These are phyloP conservation scores for Peromyscus maniculatus DNA, from an alignment of 2,113 vertebrate species.

Conservation along the genomic window DNA sequence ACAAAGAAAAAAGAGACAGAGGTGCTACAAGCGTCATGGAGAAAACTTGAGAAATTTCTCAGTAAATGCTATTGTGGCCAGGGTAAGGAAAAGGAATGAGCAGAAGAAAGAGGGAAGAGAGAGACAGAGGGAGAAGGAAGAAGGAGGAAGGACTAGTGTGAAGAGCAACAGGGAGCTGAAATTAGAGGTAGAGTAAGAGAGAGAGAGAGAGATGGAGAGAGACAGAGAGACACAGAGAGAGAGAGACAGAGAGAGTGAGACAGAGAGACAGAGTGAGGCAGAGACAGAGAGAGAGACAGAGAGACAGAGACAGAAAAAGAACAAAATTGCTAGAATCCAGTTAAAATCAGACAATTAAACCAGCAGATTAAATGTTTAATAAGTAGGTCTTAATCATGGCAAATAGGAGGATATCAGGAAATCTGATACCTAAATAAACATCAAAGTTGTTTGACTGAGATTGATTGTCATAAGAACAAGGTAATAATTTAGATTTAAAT, in stretches of 20 bases:
- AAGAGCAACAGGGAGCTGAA: background rate
- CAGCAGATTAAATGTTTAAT: background rate
- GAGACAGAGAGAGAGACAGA: background rate
- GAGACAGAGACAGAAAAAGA: background rate
- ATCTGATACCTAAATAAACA: background rate
- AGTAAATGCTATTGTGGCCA: background rate
- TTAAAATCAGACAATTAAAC: background rate
- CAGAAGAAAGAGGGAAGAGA: rapidly evolving
- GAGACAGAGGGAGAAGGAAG: background rate
- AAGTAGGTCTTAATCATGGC: background rate
- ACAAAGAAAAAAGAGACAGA: background rate
- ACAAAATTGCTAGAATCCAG: background rate
- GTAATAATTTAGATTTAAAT: background rate
- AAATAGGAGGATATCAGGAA: background rate
- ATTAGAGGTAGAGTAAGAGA: background rate
- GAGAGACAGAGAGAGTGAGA: background rate
- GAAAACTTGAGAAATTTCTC: background rate
- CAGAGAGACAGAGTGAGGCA: no score
- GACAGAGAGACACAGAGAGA: background rate
- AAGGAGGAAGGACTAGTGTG: no score
- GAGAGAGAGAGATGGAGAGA: background rate
- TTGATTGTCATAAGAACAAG: background rate
- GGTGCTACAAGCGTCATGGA: background rate
- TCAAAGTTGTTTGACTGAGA: background rate
- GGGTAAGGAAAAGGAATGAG: background rate